Percentiles rank a stretch among this genome's conserved stretches.
These are phyloP conservation scores for Harlomillsia oculata DNA, from an alignment of 1,140 invertebrate species.

Conservation along the genomic window DNA sequence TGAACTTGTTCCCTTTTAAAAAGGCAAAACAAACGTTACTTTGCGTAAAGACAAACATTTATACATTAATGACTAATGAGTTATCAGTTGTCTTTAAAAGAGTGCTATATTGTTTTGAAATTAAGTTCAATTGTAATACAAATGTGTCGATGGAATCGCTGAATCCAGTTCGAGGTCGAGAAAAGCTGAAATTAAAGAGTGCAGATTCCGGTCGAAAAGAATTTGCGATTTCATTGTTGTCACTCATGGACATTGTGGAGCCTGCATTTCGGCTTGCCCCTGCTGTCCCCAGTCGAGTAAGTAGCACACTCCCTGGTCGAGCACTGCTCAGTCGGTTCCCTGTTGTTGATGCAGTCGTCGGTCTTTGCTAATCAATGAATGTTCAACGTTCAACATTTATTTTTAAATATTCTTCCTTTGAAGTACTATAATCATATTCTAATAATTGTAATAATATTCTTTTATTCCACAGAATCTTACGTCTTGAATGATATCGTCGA, in stretches of 20 bases:
- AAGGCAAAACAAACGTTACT: no score
- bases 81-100: no score
- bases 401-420: background rate
- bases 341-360: constrained; percentile 7
- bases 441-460: background rate
- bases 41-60: no score
- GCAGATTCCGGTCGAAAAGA: constrained; percentile 16
- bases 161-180: constrained; percentile 7
- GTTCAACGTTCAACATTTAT: background rate
- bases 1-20: background rate
- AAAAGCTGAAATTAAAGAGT: constrained; percentile 14
- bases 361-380: constrained; percentile 31
- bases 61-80: no score
- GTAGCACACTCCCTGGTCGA: background rate
- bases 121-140: background rate
- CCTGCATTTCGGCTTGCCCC: background rate
- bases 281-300: background rate
- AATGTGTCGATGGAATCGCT: background rate
- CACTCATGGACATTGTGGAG: background rate
- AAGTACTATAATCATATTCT: background rate
- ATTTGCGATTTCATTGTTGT: background rate
- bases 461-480: background rate
- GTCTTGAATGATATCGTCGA: constrained; percentile 19
- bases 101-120: background rate
- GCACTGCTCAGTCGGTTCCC: constrained; percentile 6